phyloP scores from a whole-genome alignment of 2,113 vertebrate genomes.

The Cyanistes caeruleus region DNA sequence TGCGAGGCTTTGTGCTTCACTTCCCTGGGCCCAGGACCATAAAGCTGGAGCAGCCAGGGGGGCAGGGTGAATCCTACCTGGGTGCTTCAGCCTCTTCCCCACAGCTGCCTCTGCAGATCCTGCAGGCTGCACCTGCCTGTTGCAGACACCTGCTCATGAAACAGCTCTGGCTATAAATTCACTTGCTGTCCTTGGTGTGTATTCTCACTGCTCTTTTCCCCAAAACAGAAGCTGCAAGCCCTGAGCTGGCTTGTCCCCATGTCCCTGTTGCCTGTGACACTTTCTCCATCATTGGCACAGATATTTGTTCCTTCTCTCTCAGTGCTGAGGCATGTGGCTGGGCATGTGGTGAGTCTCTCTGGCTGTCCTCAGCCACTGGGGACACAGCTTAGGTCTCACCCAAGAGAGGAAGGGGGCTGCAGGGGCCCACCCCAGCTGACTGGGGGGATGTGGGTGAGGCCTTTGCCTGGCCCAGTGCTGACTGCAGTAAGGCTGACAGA shows the following conservation, averaged over 20 bases:
- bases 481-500: neutral
- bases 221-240: neutral
- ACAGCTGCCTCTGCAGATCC: neutral
- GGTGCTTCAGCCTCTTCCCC: neutral
- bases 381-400: neutral
- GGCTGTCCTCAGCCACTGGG: neutral
- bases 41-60: neutral
- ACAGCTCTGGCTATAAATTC: neutral
- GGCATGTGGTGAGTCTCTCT: accelerated
- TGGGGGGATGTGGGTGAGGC: accelerated
- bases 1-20: neutral
- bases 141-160: neutral
- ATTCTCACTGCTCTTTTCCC: neutral
- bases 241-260: neutral
- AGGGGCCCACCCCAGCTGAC: accelerated
- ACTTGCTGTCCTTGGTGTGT: neutral
- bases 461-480: neutral
- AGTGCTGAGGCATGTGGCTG: accelerated
- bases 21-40: neutral
- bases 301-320: neutral
- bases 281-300: neutral
- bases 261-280: neutral
- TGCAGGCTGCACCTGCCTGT: neutral
- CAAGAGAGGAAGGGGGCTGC: neutral
- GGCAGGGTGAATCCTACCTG: neutral